phyloP scores from a whole-genome alignment of 2,113 vertebrate species.

The Hemiscyllium ocellatum region DNA sequence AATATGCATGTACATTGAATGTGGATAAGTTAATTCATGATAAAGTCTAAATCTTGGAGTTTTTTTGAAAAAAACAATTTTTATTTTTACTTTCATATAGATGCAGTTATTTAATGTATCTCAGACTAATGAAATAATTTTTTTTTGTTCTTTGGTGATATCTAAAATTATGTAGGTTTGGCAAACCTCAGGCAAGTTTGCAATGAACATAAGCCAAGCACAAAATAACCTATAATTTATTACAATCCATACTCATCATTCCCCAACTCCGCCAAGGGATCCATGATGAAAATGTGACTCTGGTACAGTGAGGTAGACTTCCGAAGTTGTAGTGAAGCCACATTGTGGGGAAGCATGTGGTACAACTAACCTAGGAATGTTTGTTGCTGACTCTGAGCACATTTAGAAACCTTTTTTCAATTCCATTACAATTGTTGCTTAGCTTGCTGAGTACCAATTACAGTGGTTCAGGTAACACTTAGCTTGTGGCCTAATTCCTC shows the following conservation, averaged over 20 bases:
- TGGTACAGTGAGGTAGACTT: not conserved
- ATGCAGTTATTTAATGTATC: not conserved
- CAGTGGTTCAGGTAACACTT: conserved; percentile 24
- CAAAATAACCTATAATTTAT: not conserved
- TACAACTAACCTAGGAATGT: conserved; percentile 4
- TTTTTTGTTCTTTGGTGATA: not conserved
- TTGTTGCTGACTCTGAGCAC: not conserved
- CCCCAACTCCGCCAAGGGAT: not conserved
- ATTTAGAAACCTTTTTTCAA: conserved; percentile 12
- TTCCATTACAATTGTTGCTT: not conserved
- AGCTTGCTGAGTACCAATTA: conserved; percentile 21
- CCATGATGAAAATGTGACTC: not conserved
- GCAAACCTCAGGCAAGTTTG: not conserved
- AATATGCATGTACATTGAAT: not conserved
- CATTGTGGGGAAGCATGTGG: not conserved
- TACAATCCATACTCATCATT: not conserved
- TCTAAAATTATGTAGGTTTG: conserved; percentile 5
- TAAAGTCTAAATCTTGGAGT: not conserved
- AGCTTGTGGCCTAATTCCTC: conserved; percentile 10
- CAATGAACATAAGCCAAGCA: not conserved
- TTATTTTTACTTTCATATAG: not conserved
- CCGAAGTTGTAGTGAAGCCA: not conserved
- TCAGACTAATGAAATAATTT: not conserved
- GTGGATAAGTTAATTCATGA: not conserved
- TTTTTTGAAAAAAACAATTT: not conserved